Conservation (phyloP, 2,888 invertebrate species). For the Parthenolecanium corni region DNA sequence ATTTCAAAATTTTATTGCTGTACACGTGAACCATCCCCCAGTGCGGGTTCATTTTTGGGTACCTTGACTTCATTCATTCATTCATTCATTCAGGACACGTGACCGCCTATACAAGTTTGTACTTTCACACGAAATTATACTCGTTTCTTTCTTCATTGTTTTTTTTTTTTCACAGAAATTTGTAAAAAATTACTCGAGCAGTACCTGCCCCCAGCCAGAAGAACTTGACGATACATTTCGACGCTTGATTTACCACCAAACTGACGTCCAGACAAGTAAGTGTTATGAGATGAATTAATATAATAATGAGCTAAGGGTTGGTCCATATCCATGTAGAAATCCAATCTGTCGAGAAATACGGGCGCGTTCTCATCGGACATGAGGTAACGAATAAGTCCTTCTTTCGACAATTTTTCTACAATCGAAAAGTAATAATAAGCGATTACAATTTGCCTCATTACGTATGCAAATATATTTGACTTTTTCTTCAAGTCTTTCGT, state of each 20-base stretch:
- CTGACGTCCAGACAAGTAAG: slow-evolving; percentile 85
- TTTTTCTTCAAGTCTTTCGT: too few species aligned
- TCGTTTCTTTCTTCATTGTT: too few species aligned
- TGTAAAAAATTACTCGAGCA: neutral
- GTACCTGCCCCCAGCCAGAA: slow-evolving; percentile 91
- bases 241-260: slow-evolving; percentile 97
- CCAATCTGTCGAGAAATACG: slow-evolving; percentile 93
- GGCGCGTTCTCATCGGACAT: slow-evolving; percentile 99
- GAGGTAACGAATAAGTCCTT: slow-evolving; percentile 92
- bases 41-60: too few species aligned
- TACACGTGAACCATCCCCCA: too few species aligned
- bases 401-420: slow-evolving; percentile 73
- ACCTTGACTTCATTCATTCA: too few species aligned
- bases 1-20: too few species aligned
- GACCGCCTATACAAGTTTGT: too few species aligned
- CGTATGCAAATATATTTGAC: too few species aligned
- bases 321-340: slow-evolving; percentile 98
- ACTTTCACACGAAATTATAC: too few species aligned
- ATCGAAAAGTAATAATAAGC: slow-evolving; percentile 31
- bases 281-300: slow-evolving; percentile 97
- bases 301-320: slow-evolving; percentile 96
- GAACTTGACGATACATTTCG: slow-evolving; percentile 96
- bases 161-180: too few species aligned
- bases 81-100: too few species aligned
- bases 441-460: too few species aligned